Conservation (phyloP, 2,113 vertebrate genomes). For the Mobula birostris region DNA sequence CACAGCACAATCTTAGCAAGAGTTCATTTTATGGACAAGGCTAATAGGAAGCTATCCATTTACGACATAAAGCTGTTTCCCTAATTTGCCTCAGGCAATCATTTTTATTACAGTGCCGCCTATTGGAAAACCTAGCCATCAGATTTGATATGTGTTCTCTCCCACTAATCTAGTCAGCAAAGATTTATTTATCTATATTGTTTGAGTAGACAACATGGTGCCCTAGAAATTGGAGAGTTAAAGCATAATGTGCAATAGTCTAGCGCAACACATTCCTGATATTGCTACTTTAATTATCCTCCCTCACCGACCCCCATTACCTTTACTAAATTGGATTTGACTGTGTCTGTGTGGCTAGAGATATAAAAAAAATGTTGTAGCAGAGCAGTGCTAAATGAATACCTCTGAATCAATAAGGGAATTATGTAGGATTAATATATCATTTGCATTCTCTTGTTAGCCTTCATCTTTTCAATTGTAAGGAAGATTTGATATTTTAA, state of each 20-base stretch:
- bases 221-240: background rate
- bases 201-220: background rate
- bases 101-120: background rate
- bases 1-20: background rate
- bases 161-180: background rate
- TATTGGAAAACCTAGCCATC: background rate
- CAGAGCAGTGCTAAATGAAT: background rate
- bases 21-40: background rate
- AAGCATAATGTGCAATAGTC: background rate
- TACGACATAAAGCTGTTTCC: no score
- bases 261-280: constrained; percentile 5
- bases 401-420: background rate
- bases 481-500: background rate
- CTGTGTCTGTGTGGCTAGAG: background rate
- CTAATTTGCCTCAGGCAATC: background rate
- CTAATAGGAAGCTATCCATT: background rate
- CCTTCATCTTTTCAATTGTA: background rate
- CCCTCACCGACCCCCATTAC: background rate
- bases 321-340: constrained; percentile 3
- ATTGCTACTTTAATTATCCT: background rate
- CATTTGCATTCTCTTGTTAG: background rate
- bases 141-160: constrained; percentile 1
- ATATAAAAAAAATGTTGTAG: background rate
- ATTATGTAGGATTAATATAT: background rate
- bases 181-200: constrained; percentile 4